Evolutionary conservation across 2,113 vertebrate species (phyloP), one percentile per base, ranked within the genome.

Genomic region (Labeo rohita): DNA sequence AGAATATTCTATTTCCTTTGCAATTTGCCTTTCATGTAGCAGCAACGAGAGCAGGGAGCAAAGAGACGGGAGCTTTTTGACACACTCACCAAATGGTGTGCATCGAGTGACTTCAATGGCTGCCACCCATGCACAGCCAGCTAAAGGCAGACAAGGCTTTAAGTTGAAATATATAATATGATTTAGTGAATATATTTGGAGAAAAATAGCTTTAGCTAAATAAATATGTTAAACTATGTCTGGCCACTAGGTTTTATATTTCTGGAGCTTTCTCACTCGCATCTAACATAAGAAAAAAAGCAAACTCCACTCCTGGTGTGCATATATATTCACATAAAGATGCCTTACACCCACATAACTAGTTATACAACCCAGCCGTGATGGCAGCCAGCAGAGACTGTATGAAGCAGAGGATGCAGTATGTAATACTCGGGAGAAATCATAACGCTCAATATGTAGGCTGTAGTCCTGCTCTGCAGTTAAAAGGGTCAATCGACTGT

Each of bases 1-100:
- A 80, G 56, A 80, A 63, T 45, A 80, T 80, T 80, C 79, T 9
- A 66, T 66, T 47, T 80, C 16, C 36, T 15, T 61, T 43, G 47
- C n/a, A 28, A 28, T 80, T 28, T 80, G 39, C n/a, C 43, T 80
- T 80, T 80, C 79, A 18, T 47, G n/a, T 39, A 16, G 36, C 36
- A 13, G 54, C 36, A 45, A 8, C 0, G 10, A 28, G 21, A 63
- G 56, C 39, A 47, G 6, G 28, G 21, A 61, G 54, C 18, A 45
- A 36, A 4, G 74, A 47, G 21, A n/a, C 72, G 21, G 47, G 45
- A 75, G 72, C 34, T 79, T 79, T 79, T 59, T 34, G 28, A 59
- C 59, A n/a, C 6, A 16, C 76, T 78, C 49, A 76, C 7, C n/a
- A 54, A 76, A 76, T 50, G 23, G 7, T 52, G 52, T 56, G 75